phyloP scores from a whole-genome alignment of 2,113 vertebrate species.

The Marmota monax region DNA sequence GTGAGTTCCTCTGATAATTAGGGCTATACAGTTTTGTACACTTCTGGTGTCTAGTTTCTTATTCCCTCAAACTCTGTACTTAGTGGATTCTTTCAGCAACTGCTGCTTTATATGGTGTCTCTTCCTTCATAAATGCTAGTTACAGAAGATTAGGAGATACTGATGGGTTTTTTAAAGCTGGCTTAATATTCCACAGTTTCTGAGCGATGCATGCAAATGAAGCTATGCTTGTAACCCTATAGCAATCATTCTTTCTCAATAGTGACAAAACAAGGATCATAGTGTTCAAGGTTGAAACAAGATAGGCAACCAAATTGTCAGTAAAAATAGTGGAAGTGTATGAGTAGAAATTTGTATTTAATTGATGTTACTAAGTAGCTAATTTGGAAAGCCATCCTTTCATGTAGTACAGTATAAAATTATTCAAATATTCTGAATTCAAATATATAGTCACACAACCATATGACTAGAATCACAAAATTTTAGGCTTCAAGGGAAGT shows the following conservation, averaged over 20 bases:
- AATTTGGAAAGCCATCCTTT: background rate
- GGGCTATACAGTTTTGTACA: fast-evolving
- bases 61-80: background rate
- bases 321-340: background rate
- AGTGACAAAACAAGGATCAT: background rate
- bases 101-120: background rate
- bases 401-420: background rate
- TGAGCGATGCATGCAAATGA: background rate
- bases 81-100: background rate
- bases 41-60: background rate
- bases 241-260: background rate
- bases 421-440: background rate
- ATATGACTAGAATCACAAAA: background rate
- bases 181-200: background rate
- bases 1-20: background rate
- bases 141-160: background rate
- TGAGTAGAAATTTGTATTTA: background rate
- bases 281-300: background rate
- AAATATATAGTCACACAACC: background rate
- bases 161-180: background rate
- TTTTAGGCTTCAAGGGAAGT: background rate
- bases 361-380: background rate
- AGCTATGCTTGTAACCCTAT: background rate
- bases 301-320: background rate
- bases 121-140: background rate